Evolutionary conservation across 92 coral and sea anemone genomes (phyloP).

Genomic region (Heliopora coerulea): DNA sequence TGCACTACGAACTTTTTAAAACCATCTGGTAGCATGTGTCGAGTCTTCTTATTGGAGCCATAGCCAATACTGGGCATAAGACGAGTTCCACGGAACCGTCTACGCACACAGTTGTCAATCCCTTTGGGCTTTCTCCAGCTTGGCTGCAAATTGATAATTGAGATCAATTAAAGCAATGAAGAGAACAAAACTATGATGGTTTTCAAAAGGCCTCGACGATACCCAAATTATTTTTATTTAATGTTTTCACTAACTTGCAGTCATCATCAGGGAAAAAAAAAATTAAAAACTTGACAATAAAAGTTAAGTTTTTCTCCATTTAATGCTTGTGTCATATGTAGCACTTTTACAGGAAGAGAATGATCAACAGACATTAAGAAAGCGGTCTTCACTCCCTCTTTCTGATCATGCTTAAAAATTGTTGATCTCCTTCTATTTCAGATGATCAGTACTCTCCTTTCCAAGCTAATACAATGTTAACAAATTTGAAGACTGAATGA

Average conservation of each 20-base stretch:
- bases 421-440: constrained; percentile 8
- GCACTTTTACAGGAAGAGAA: constrained; percentile 31
- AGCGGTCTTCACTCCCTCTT: constrained; percentile 34
- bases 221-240: no score
- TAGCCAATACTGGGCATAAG: constrained; percentile 97
- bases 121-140: constrained; percentile 99
- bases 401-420: constrained; percentile 1
- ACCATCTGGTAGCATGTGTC: constrained; percentile 96
- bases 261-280: no score
- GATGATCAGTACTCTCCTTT: constrained; percentile 38
- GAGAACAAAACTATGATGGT: no score
- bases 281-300: no score
- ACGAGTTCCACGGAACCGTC: constrained; percentile 93
- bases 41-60: constrained; percentile 88
- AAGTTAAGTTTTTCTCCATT: no score
- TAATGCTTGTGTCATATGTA: no score
- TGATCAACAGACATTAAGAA: constrained; percentile 42
- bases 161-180: no score
- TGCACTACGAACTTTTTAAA: constrained; percentile 87
- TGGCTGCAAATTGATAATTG: constrained; percentile 47
- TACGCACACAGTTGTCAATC: constrained; percentile 95
- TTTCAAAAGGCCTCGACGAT: no score
- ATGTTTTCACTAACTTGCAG: no score
- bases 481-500: neutral
- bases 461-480: constrained; percentile 30